phyloP scores from a whole-genome alignment of 2,888 invertebrate genomes.

The Cerastis rubricosa region DNA sequence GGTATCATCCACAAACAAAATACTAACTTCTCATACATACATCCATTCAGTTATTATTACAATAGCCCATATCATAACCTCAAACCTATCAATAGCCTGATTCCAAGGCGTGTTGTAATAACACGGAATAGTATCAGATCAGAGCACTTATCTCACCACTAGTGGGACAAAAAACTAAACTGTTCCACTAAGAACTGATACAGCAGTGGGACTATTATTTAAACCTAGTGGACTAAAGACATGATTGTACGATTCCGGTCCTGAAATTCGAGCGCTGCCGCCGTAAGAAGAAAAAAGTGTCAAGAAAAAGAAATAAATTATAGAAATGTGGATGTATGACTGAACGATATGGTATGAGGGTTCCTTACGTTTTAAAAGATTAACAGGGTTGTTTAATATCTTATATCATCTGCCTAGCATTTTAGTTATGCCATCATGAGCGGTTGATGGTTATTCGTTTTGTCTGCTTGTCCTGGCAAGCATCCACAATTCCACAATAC shows the following conservation, averaged over 20 bases:
- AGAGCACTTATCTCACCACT: constrained; percentile 33
- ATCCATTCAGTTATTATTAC: background rate
- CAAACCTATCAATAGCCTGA: constrained; percentile 22
- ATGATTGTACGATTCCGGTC: constrained; percentile 11
- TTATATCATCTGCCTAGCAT: background rate
- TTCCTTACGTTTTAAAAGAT: background rate
- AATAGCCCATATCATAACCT: constrained; percentile 20
- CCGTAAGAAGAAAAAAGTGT: background rate
- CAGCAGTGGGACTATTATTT: constrained; percentile 1
- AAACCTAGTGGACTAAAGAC: constrained; percentile 14
- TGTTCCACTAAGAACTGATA: constrained; percentile 12
- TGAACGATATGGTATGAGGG: background rate
- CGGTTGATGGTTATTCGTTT: background rate
- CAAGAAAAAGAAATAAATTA: background rate
- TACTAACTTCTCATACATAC: background rate
- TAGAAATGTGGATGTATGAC: background rate
- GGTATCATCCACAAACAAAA: background rate
- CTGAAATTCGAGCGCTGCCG: background rate
- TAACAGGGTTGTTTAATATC: background rate
- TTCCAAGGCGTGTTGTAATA: constrained; percentile 48
- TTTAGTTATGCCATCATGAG: background rate
- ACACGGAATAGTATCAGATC: constrained; percentile 22
- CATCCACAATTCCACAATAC: too few relatives aligned
- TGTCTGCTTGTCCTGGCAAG: background rate
- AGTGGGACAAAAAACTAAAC: constrained; percentile 44